Percentiles rank a stretch among this genome's conserved stretches.
Conservation (phyloP, 92 coral and sea anemone genomes). For the Epizoanthus stellaris region DNA sequence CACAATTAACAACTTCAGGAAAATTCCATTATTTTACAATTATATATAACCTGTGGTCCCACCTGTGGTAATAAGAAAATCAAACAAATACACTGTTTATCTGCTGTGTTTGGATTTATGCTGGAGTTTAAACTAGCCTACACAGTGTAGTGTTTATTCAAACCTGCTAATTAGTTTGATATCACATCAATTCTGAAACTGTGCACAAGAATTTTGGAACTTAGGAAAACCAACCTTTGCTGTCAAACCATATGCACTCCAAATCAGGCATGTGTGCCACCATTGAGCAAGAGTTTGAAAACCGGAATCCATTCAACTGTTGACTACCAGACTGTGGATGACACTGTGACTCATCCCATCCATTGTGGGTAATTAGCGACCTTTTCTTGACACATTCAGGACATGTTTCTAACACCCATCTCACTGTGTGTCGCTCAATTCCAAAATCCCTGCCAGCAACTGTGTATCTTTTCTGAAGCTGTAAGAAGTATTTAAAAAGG, state of each 20-base stretch:
- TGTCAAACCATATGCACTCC: slow-evolving; percentile 96
- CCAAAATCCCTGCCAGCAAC: slow-evolving; percentile 89
- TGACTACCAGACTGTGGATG: slow-evolving; percentile 33
- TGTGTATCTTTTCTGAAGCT: slow-evolving; percentile 86
- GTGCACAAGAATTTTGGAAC: background rate
- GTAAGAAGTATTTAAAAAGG: slow-evolving; percentile 6
- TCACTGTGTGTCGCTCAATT: slow-evolving; percentile 65
- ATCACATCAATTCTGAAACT: background rate
- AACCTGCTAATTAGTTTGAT: background rate
- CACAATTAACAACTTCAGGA: too few species aligned
- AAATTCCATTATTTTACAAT: too few species aligned
- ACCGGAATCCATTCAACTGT: slow-evolving; percentile 61
- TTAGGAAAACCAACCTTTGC: slow-evolving; percentile 65
- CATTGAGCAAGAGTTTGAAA: slow-evolving; percentile 77
- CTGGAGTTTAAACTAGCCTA: background rate
- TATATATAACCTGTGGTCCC: too few species aligned
- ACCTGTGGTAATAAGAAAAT: too few species aligned
- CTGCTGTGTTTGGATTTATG: too few species aligned
- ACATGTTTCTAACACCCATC: slow-evolving; percentile 77
- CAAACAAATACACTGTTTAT: too few species aligned
- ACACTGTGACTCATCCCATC: slow-evolving; percentile 1
- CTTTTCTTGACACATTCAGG: slow-evolving; percentile 62
- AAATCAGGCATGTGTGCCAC: slow-evolving; percentile 86
- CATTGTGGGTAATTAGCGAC: slow-evolving; percentile 19
- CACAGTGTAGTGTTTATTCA: background rate